A percentile compares a stretch with the other conserved stretches of the same genome.
Conservation (phyloP, 1,140 invertebrate genomes). For the Campoletis sonorensis region DNA sequence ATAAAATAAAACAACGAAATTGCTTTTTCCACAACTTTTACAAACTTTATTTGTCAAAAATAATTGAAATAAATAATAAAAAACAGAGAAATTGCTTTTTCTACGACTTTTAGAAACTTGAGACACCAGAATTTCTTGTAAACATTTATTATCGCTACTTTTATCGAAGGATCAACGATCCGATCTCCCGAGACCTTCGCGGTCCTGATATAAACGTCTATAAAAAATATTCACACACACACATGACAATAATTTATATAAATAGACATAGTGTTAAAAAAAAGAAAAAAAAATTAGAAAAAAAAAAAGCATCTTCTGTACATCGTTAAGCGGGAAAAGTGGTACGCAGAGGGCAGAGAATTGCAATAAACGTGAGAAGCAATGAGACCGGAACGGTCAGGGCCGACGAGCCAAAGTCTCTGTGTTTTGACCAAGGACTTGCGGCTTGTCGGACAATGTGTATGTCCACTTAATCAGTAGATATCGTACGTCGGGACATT, state of each 20-base stretch:
- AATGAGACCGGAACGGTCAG: slow-evolving; percentile 66
- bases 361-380: slow-evolving; percentile 44
- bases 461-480: slow-evolving; percentile 17
- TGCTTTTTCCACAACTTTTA: too few relatives aligned
- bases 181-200: background rate
- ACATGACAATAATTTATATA: background rate
- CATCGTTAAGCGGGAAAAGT: slow-evolving; percentile 19
- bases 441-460: slow-evolving; percentile 1
- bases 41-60: too few relatives aligned
- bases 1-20: too few relatives aligned
- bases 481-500: background rate
- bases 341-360: slow-evolving; percentile 8
- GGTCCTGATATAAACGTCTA: background rate
- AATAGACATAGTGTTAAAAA: slow-evolving; percentile 3
- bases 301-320: slow-evolving; percentile 19
- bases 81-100: too few relatives aligned
- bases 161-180: slow-evolving; percentile 27
- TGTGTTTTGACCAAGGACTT: slow-evolving; percentile 42
- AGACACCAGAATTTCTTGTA: background rate
- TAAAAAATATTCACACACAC: background rate
- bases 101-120: too few relatives aligned
- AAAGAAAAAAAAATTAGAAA: too few relatives aligned
- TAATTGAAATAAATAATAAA: too few relatives aligned
- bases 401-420: slow-evolving; percentile 60
- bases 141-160: background rate